Percentiles rank a stretch among this genome's conserved stretches.
phyloP scores from a whole-genome alignment of 2,888 invertebrate species.

The Caenorhabditis macrosperma region DNA sequence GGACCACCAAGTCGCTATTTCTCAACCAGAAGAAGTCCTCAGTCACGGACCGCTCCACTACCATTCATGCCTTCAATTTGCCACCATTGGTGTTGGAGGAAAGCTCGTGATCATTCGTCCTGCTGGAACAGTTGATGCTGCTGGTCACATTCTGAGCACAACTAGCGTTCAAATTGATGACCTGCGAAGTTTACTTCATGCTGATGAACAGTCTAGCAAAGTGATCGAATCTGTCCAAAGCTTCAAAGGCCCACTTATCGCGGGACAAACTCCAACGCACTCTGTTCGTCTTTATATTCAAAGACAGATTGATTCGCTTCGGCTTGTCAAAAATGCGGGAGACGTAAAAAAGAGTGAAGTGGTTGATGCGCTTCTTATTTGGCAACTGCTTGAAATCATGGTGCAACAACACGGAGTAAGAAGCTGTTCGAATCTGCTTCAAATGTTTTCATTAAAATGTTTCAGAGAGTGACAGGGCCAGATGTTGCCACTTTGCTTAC shows the following conservation, averaged over 20 bases:
- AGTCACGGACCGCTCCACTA: constrained; percentile 59
- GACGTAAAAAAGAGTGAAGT: constrained; percentile 61
- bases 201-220: constrained; percentile 57
- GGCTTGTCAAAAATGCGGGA: constrained; percentile 29
- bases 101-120: constrained; percentile 55
- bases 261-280: constrained; percentile 63
- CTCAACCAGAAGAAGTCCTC: constrained; percentile 49
- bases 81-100: constrained; percentile 62
- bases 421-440: no score
- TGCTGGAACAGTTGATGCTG: constrained; percentile 33
- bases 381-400: constrained; percentile 77
- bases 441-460: no score
- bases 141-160: constrained; percentile 36
- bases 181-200: constrained; percentile 36
- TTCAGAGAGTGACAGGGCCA: constrained; percentile 77
- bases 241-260: constrained; percentile 66
- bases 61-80: constrained; percentile 59
- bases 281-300: constrained; percentile 74
- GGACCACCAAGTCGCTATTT: constrained; percentile 19
- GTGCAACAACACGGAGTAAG: constrained; percentile 78
- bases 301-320: constrained; percentile 73
- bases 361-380: constrained; percentile 75
- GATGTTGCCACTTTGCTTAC: constrained; percentile 75
- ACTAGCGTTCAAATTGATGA: constrained; percentile 59
- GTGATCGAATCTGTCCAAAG: constrained; percentile 63